Percentiles rank a stretch among this genome's conserved stretches.
Evolutionary conservation across 2,888 invertebrate species (phyloP).

Genomic region (Hypomecis atomaria): DNA sequence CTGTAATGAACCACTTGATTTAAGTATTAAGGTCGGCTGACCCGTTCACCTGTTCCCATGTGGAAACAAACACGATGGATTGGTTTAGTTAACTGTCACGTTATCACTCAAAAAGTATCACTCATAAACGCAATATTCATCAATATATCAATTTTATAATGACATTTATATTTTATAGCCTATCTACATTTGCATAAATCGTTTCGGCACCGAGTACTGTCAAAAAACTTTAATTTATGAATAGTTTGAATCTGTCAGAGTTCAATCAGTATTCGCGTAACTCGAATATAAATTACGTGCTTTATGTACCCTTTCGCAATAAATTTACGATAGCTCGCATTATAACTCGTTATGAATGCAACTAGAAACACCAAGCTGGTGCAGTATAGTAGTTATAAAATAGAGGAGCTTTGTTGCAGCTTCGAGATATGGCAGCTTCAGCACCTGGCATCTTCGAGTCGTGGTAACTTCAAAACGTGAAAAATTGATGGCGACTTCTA

Average conservation of each 20-base stretch:
- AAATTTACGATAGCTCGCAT: neutral
- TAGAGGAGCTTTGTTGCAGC: no score
- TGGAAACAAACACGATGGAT: conserved; percentile 9
- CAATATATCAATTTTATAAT: conserved; percentile 46
- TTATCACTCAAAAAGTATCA: conserved; percentile 39
- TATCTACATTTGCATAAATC: conserved; percentile 40
- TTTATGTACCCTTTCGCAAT: conserved; percentile 8
- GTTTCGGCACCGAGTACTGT: conserved; percentile 38
- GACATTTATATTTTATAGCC: conserved; percentile 39
- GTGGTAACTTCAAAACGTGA: no score
- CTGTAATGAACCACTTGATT: conserved; percentile 47
- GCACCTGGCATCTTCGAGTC: no score
- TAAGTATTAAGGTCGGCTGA: conserved; percentile 44
- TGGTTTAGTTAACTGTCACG: conserved; percentile 34
- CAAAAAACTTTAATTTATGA: conserved; percentile 41
- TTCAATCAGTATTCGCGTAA: conserved; percentile 17
- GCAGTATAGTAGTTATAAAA: no score
- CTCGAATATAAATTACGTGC: conserved; percentile 11
- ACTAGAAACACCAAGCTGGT: no score
- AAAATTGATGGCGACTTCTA: no score
- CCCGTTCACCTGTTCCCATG: conserved; percentile 26
- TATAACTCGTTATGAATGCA: no score
- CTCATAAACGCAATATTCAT: conserved; percentile 41
- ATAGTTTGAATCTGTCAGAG: conserved; percentile 22
- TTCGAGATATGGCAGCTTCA: no score